These are phyloP conservation scores for Chloroclysta siterata DNA, from an alignment of 2,888 invertebrate genomes.

Conservation along the genomic window DNA sequence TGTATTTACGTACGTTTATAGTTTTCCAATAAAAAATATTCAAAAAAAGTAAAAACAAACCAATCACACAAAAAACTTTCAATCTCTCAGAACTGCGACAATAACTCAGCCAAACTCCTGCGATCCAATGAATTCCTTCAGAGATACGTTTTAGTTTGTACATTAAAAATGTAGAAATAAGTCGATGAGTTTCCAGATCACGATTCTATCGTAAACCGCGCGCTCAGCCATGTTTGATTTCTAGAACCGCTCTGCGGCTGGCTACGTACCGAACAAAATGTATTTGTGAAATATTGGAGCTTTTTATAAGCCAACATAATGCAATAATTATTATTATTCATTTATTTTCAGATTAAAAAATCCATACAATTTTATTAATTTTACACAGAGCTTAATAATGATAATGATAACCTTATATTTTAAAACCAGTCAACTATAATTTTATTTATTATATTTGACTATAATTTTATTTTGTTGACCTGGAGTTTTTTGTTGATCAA, in stretches of 20 bases:
- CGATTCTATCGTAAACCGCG: slow-evolving; percentile 53
- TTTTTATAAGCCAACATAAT: neutral
- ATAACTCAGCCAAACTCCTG: slow-evolving; percentile 7
- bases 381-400: no score
- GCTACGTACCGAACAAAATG: slow-evolving; percentile 17
- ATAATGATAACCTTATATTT: no score
- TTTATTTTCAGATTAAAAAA: no score
- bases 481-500: no score
- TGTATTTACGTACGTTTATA: no score
- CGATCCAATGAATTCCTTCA: slow-evolving; percentile 27
- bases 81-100: slow-evolving; percentile 4
- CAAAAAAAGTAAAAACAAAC: no score
- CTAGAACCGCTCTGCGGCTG: slow-evolving; percentile 33
- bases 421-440: no score
- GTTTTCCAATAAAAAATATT: no score
- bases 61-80: slow-evolving; percentile 5
- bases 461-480: no score
- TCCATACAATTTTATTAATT: no score
- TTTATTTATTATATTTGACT: no score
- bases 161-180: slow-evolving; percentile 57
- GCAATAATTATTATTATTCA: no score
- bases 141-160: slow-evolving; percentile 40
- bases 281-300: slow-evolving; percentile 8
- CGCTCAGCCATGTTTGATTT: slow-evolving; percentile 52
- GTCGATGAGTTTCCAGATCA: slow-evolving; percentile 53